These are phyloP conservation scores for Macroramphosus scolopax DNA, from an alignment of 2,797 vertebrate species.

Conservation along the genomic window DNA sequence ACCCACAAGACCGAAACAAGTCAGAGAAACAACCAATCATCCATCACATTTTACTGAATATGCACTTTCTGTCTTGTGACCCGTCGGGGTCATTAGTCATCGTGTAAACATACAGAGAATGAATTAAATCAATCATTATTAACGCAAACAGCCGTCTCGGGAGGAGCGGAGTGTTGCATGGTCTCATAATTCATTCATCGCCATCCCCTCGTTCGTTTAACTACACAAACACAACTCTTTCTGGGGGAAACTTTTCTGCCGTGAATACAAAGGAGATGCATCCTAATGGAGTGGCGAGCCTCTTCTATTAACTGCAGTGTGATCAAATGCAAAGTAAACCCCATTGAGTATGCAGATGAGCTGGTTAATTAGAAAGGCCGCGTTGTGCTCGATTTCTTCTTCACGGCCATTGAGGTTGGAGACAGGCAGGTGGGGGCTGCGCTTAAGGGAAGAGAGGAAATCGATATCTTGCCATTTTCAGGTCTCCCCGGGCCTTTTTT, in stretches of 20 bases:
- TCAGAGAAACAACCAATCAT: no score
- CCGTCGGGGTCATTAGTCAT: conserved; percentile 2
- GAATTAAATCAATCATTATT: conserved; percentile 10
- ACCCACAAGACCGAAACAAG: no score
- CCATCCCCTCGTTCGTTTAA: conserved; percentile 19
- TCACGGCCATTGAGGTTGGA: conserved; percentile 41
- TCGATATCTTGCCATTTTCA: conserved; percentile 68
- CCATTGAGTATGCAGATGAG: conserved; percentile 54
- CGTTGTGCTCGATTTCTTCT: conserved; percentile 26
- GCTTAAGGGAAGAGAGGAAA: conserved; percentile 48
- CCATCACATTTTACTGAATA: conserved; percentile 4
- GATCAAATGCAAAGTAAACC: conserved; percentile 41
- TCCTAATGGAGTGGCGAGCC: conserved; percentile 3
- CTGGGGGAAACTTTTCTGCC: conserved; percentile 4
- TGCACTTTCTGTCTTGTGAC: background rate
- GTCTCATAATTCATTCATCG: conserved; percentile 30
- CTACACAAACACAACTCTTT: conserved; percentile 12
- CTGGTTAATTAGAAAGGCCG: conserved; percentile 53
- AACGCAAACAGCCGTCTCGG: conserved; percentile 2
- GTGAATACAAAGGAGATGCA: conserved; percentile 22
- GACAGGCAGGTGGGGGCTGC: conserved; percentile 24
- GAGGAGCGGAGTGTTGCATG: conserved; percentile 5
- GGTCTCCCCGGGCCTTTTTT: conserved; percentile 66
- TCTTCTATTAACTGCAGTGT: conserved; percentile 11
- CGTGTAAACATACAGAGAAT: background rate